Evolutionary conservation across 2,888 invertebrate genomes (phyloP).

Genomic region (Agriopis leucophaearia): DNA sequence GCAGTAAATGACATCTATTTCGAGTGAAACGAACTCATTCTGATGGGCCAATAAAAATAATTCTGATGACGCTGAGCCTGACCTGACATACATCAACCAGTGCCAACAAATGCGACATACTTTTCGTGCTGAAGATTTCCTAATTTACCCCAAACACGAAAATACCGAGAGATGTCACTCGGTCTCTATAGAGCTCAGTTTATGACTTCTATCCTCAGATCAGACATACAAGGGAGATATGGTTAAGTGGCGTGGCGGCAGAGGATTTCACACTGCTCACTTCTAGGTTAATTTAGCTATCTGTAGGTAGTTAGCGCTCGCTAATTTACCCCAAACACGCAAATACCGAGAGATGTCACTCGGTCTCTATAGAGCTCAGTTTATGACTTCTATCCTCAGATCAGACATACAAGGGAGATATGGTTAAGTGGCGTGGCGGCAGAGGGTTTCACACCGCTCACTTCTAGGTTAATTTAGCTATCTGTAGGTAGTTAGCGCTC

Average conservation of each 20-base stretch:
- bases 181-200: constrained; percentile 20
- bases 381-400: constrained; percentile 17
- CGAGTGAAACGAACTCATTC: constrained; percentile 51
- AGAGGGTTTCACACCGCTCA: too few relatives aligned
- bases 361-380: constrained; percentile 20
- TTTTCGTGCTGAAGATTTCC: constrained; percentile 66
- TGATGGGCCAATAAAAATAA: constrained; percentile 73
- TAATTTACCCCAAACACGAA: constrained; percentile 46
- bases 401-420: too few relatives aligned
- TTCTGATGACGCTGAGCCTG: constrained; percentile 70
- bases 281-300: too few relatives aligned
- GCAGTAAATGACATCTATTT: constrained; percentile 49
- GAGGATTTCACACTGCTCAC: too few relatives aligned
- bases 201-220: constrained; percentile 16
- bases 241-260: too few relatives aligned
- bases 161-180: constrained; percentile 25
- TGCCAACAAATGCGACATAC: constrained; percentile 76
- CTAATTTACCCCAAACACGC: constrained; percentile 48
- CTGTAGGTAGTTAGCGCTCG: too few relatives aligned
- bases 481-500: too few relatives aligned
- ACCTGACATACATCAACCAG: constrained; percentile 72
- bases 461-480: too few relatives aligned
- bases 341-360: constrained; percentile 29
- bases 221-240: too few relatives aligned
- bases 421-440: too few relatives aligned